These are phyloP conservation scores for Diuraphis noxia DNA, from an alignment of 1,140 invertebrate species.

Conservation along the genomic window DNA sequence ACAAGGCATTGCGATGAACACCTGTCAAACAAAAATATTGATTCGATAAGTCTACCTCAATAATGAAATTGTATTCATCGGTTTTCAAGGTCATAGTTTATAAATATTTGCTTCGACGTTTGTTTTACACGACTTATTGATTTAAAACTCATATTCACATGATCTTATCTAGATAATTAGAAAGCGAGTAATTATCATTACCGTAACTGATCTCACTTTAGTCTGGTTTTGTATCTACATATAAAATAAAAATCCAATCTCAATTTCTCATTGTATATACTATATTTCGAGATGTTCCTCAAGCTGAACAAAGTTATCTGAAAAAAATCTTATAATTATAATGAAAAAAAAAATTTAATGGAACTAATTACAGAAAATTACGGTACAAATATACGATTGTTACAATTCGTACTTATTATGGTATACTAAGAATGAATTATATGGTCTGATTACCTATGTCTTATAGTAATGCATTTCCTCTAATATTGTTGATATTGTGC, in stretches of 20 bases:
- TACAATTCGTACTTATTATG: not conserved
- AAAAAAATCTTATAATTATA: constrained; percentile 12
- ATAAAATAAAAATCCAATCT: constrained; percentile 4
- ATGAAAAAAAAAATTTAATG: constrained; percentile 25
- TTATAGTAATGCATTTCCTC: not conserved
- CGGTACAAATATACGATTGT: not conserved
- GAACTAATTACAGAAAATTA: constrained; percentile 50
- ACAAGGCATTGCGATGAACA: constrained; percentile 10
- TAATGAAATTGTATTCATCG: constrained; percentile 19
- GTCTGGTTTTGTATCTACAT: not conserved
- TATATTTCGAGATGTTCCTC: constrained; percentile 13
- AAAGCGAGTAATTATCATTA: constrained; percentile 37
- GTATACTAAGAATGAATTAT: constrained; percentile 26
- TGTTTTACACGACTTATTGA: constrained; percentile 6
- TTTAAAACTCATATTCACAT: not conserved
- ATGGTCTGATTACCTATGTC: constrained; percentile 31
- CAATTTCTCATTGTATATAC: constrained; percentile 24
- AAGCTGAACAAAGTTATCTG: constrained; percentile 12
- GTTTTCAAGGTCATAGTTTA: not conserved
- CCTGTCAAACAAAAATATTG: constrained; percentile 15
- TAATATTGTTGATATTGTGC: not conserved
- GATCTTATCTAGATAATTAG: not conserved
- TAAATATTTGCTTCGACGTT: not conserved
- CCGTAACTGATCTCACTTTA: constrained; percentile 38
- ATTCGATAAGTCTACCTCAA: not conserved